Conservation (phyloP, 2,113 vertebrate genomes). For the Myodes glareolus region DNA sequence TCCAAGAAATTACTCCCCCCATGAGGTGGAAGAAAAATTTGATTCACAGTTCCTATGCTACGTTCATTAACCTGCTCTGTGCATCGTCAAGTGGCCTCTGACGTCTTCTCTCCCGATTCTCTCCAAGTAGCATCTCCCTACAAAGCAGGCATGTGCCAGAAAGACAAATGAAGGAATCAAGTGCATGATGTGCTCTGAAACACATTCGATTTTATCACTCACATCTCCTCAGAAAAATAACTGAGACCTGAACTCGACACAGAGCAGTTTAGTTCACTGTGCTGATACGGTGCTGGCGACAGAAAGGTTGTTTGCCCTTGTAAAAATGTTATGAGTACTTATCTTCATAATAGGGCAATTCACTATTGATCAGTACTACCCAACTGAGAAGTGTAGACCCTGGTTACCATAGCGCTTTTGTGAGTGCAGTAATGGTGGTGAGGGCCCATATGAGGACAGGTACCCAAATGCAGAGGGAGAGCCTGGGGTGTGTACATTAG, state of each 20-base stretch:
- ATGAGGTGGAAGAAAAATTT: slow-evolving; percentile 25
- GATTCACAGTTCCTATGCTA: slow-evolving; percentile 57
- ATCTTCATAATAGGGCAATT: background rate
- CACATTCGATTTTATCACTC: slow-evolving; percentile 65
- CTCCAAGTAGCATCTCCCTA: slow-evolving; percentile 58
- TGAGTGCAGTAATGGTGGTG: background rate
- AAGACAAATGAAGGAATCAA: slow-evolving; percentile 46
- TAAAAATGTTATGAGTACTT: background rate
- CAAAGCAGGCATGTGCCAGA: background rate
- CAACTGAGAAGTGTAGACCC: background rate
- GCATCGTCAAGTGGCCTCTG: slow-evolving; percentile 74
- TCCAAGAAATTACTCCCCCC: slow-evolving; percentile 69
- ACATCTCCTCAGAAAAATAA: slow-evolving; percentile 52
- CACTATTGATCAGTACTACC: background rate
- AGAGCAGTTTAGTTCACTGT: slow-evolving; percentile 36
- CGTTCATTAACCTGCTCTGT: slow-evolving; percentile 50
- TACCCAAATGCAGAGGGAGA: background rate
- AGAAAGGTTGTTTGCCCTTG: background rate
- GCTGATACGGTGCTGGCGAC: background rate
- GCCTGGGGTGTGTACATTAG: background rate
- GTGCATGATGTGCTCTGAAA: slow-evolving; percentile 31
- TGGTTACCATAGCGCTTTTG: background rate
- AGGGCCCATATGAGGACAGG: background rate
- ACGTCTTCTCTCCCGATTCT: slow-evolving; percentile 78
- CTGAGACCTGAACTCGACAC: slow-evolving; percentile 14